Evolutionary conservation across 2,888 invertebrate species (phyloP).

Genomic region (Caenorhabditis zanzibari): DNA sequence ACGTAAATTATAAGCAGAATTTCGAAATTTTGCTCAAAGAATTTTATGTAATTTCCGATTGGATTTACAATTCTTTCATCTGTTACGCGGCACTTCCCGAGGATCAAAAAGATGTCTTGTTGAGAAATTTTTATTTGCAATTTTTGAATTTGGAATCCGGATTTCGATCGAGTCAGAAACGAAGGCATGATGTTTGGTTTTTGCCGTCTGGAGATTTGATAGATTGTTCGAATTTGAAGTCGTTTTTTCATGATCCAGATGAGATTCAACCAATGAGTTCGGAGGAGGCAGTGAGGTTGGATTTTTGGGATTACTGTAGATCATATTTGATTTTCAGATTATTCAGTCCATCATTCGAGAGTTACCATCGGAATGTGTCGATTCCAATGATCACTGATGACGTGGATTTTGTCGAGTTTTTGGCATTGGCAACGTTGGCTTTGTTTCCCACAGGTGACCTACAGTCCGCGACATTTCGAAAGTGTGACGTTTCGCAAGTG

Average conservation of each 20-base stretch:
- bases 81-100: neutral
- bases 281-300: constrained; percentile 64
- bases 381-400: constrained; percentile 64
- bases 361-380: constrained; percentile 66
- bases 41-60: constrained; percentile 4
- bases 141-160: constrained; percentile 68
- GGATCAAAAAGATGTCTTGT: constrained; percentile 52
- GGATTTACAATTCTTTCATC: neutral
- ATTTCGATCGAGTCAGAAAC: constrained; percentile 49
- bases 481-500: neutral
- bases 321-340: constrained; percentile 38
- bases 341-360: constrained; percentile 63
- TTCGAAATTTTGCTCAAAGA: neutral
- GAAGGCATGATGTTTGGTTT: constrained; percentile 64
- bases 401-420: constrained; percentile 66
- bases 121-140: constrained; percentile 65
- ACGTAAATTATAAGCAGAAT: neutral
- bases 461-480: too few species aligned
- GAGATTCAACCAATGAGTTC: constrained; percentile 64
- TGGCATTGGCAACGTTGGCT: constrained; percentile 53
- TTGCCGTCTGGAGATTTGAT: constrained; percentile 69
- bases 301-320: neutral
- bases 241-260: constrained; percentile 65
- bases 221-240: constrained; percentile 62
- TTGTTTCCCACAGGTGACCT: constrained; percentile 47